These are phyloP conservation scores for Corythornis madagascariensis DNA, from an alignment of 2,113 vertebrate species.

Conservation along the genomic window DNA sequence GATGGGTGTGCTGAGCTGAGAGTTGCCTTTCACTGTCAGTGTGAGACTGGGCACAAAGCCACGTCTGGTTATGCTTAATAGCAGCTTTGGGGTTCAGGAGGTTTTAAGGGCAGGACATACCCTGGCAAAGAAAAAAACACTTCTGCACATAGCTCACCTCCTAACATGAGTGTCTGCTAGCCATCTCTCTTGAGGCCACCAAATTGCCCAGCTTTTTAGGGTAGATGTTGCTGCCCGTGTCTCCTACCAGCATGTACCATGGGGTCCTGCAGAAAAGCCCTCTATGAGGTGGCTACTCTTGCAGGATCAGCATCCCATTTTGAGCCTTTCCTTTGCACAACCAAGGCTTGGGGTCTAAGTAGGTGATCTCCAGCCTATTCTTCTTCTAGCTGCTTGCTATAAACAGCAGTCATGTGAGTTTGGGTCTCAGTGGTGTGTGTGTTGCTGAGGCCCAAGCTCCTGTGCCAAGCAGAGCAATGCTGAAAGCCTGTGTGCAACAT, in stretches of 20 bases:
- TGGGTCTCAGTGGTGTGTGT: fast-evolving
- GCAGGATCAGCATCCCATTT: neutral
- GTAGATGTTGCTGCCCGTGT: neutral
- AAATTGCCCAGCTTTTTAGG: neutral
- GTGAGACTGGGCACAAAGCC: neutral
- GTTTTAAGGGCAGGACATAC: neutral
- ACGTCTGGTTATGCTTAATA: neutral
- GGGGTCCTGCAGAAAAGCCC: neutral
- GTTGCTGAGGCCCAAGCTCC: neutral
- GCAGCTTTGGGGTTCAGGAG: neutral
- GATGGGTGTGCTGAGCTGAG: neutral
- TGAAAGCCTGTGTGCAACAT: neutral
- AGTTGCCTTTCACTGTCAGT: neutral
- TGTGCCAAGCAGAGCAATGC: neutral
- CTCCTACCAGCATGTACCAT: fast-evolving
- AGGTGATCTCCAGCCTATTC: neutral
- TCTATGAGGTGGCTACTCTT: neutral
- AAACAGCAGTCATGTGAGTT: neutral
- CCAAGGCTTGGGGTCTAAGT: neutral
- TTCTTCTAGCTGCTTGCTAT: neutral
- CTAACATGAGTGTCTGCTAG: neutral
- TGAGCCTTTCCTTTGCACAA: neutral
- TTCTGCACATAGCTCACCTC: neutral
- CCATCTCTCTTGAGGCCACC: fast-evolving
- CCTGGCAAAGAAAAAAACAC: neutral